Base-by-base conservation (phyloP, 1,140 invertebrate species). In the Diachasma alloeum region DNA sequence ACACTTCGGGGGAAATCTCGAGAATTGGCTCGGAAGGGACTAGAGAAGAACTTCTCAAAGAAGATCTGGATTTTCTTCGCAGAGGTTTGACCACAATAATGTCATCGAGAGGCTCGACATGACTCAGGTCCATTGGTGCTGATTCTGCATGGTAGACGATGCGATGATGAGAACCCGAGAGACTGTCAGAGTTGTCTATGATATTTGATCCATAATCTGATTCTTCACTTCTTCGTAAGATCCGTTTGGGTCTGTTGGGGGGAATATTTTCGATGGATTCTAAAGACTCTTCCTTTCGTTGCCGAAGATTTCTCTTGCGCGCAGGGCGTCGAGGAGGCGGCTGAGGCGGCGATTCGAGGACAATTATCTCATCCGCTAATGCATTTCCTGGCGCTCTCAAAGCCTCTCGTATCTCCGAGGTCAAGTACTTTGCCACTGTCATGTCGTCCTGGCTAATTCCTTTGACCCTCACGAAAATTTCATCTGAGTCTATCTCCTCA, bases 401-500 rank as follows among this genome's bases (percentile, higher is more conserved):
- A 56, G 94, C 94, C 85, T 95, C 94, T 78, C 94, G 91, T 78
- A 96, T 95, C 87, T 96, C 95, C 68, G 92, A 92, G 53, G 93
- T 93, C 59, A 96, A 91, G 78, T 95, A 95, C 83, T 93, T 91
- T 53, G 93, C 93, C 36, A 95, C 90, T 85, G 94, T 92, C 82
- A 95, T 94, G 86, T 96, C 94, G 84, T 95, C 95, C 79, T 95
- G 93, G 76, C 94, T 95, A 78, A 96, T 93, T 44, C 94, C 95
- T 81, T 93, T 93, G 82, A 94, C 93, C 72, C 95, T 90, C 59
- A 96, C 88, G 85, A 96, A 96, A 88, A 96, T 96, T 88, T 96
- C 95, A 84, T 97, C 95, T 3, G 95, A 95, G 82, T 96, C 93
- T 74, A 96, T 95, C 88, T 96, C 94, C 87, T 96, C 95, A 77